Evolutionary conservation across 2,888 invertebrate genomes (phyloP), one percentile per base, ranked within the genome.

Genomic region (Podotricha telesiphe): DNA sequence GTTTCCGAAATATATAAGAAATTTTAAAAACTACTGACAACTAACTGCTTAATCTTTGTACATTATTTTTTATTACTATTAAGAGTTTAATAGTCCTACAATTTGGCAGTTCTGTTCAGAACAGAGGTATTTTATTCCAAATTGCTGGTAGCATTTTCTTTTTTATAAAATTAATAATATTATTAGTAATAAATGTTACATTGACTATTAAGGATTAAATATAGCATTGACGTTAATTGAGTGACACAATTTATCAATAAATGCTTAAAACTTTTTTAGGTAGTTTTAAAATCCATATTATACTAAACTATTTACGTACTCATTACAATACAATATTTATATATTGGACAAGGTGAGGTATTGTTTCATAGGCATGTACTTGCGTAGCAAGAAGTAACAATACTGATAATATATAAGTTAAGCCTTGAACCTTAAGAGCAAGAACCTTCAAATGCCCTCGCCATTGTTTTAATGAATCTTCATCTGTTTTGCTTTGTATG

Each of bases 361-460:
- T 62, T 62, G 15, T 48, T 37, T 48, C 37, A 47, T 34, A 37
- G 62, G 19, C 19, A 15, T 34, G 48, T 62, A 62, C 28, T 62
- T 58, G 58, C 15, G 45, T 45, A 59, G 45, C 45, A 45, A 45
- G 22, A 45, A 59, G 45, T 22, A 59, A 59, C 42, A 59, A 45
- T 59, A 59, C 59, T 45, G 45, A 59, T 45, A 59, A 45, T 59
- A 59, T 59, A 45, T 28, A n/a, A 59, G 59, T 59, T 48, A 50
- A 62, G 15, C 50, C 62, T 62, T 62, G 62, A 62, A 62, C 62
- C 50, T 62, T 62, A 50, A 48, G 19, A 62, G 59, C 58, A 48
- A 62, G 34, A 34, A 37, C 50, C 48, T 62, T 62, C 50, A 50
- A 62, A 62, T 62, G 62, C 48, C 62, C 62, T 62, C 62, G 62